These are phyloP conservation scores for Trissolcus brochymenae DNA, from an alignment of 2,888 invertebrate species.

Conservation along the genomic window DNA sequence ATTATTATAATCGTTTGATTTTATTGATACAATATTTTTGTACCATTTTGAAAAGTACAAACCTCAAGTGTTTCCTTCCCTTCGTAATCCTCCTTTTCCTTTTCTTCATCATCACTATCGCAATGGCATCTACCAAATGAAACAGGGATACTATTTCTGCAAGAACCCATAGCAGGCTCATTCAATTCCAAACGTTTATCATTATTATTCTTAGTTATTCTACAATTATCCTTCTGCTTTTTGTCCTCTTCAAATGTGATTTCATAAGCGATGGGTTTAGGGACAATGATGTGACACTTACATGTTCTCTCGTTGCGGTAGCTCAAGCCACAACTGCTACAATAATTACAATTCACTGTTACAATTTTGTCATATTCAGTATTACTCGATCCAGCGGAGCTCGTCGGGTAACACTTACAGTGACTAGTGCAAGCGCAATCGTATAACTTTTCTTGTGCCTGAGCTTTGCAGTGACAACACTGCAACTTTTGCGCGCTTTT, in stretches of 20 bases:
- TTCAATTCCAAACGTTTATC: not conserved
- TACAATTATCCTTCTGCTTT: slow-evolving; percentile 48
- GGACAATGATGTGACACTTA: slow-evolving; percentile 66
- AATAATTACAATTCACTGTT: slow-evolving; percentile 59
- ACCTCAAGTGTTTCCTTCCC: slow-evolving; percentile 60
- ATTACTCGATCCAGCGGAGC: slow-evolving; percentile 26
- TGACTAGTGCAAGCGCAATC: slow-evolving; percentile 58
- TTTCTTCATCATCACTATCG: not conserved
- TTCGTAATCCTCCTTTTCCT: slow-evolving; percentile 30
- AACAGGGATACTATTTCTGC: slow-evolving; percentile 10
- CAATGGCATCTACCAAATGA: not conserved
- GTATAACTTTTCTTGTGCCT: not conserved
- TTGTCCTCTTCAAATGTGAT: slow-evolving; percentile 72
- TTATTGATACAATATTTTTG: too few relatives aligned
- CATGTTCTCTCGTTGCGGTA: slow-evolving; percentile 67
- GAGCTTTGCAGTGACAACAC: slow-evolving; percentile 13
- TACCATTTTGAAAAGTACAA: not conserved
- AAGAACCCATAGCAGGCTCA: not conserved
- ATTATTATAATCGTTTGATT: not conserved
- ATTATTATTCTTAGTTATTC: slow-evolving; percentile 30
- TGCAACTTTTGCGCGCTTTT: slow-evolving; percentile 5
- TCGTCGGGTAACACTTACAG: slow-evolving; percentile 35
- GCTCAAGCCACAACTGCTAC: slow-evolving; percentile 66
- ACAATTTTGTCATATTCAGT: slow-evolving; percentile 34
- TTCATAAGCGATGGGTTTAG: slow-evolving; percentile 76